Percentiles rank a stretch among this genome's conserved stretches.
phyloP scores from a whole-genome alignment of 2,888 invertebrate species.

The Drosophila anceps region DNA sequence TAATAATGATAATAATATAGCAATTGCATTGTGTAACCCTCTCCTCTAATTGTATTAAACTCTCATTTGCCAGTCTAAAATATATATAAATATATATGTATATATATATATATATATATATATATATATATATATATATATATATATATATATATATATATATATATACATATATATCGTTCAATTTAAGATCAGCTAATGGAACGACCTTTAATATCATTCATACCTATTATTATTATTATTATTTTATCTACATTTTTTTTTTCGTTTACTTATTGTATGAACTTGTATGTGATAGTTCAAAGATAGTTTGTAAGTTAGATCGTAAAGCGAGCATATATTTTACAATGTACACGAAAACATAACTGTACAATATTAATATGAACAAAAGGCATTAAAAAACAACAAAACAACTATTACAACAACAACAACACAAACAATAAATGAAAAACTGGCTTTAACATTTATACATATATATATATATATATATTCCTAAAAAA shows the following conservation, averaged over 20 bases:
- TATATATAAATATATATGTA: slow-evolving; percentile 1
- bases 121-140: background rate
- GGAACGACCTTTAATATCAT: slow-evolving; percentile 17
- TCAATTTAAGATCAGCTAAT: slow-evolving; percentile 6
- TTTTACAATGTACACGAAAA: slow-evolving; percentile 12
- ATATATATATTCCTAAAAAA: slow-evolving; percentile 16
- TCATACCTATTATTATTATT: slow-evolving; percentile 16
- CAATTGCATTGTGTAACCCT: background rate
- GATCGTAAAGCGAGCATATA: slow-evolving; percentile 21
- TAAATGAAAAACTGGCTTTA: slow-evolving; percentile 36
- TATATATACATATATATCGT: background rate
- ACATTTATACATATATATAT: slow-evolving; percentile 16
- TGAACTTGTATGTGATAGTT: slow-evolving; percentile 83
- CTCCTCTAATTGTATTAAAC: slow-evolving; percentile 4
- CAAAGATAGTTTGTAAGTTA: slow-evolving; percentile 76
- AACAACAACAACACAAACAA: slow-evolving; percentile 11
- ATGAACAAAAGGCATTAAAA: slow-evolving; percentile 25
- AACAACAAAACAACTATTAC: background rate
- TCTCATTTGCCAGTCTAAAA: slow-evolving; percentile 23
- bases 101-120: background rate
- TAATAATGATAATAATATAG: background rate
- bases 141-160: background rate
- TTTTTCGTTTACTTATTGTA: slow-evolving; percentile 52
- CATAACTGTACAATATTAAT: slow-evolving; percentile 25
- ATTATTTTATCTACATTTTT: slow-evolving; percentile 22